Base-by-base conservation (phyloP, 2,797 vertebrate species). In the Eremophila alpestris region DNA sequence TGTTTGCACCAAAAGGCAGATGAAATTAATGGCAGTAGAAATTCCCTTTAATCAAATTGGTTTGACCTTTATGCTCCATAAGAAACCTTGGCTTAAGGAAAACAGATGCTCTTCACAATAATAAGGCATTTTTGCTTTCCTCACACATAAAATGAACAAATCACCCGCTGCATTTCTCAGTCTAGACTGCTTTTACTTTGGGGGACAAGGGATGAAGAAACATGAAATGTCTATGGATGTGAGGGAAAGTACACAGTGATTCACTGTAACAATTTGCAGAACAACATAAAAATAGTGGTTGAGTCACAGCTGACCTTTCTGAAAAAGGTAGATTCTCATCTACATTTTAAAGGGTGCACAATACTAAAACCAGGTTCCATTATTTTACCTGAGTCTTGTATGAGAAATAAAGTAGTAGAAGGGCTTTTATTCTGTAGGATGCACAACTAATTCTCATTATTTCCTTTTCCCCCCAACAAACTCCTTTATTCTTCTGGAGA, bases 301-400 rank as follows among this genome's bases (percentile, higher is more conserved):
- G 96, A 96, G 89, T 96, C 94, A 96, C 84, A 89, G 69, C 51
- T 95, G 94, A 96, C 95, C 92, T 97, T 96, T 95, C 63, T 22
- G 22, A 65, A 92, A 92, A 75, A 90, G 3, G 5, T 84, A 94
- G 51, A 75, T 77, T 41, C 64, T 93, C 73, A 89, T 91, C 87
- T 91, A 79, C 79, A 29, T 91, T 95, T 87, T 85, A 88, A 79
- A 93, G 69, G 27, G 32, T 89, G 52, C 55, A 67, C 32, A n/a
- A 40, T 14, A 22, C 62, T 69, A 67, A 93, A 91, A 36, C 75
- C 12, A 65, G 38, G 38, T 41, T 93, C 78, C 38, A 32, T 89
- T 86, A 83, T 32, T 36, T 75, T 71, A 38, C 29, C 36, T 11
- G 16, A 64, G 26, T 8, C 54, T 64, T 59, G 11, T 27, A 34